Evolutionary conservation across 2,797 vertebrate species (phyloP).

Genomic region (Syngnathus acus): DNA sequence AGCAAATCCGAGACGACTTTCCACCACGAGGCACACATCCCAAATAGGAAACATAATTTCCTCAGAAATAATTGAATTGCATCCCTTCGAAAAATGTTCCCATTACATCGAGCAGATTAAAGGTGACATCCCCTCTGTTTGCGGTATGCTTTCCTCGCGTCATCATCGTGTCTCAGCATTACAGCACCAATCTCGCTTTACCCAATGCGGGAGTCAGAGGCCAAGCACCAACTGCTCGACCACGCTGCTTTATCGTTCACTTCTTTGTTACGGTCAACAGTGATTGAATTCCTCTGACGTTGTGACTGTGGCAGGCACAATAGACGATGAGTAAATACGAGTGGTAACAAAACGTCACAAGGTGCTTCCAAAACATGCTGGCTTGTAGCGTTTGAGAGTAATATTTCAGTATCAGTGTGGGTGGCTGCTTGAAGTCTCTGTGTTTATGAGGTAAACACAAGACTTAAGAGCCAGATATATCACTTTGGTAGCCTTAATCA

Average conservation of each 20-base stretch:
- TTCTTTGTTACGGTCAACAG: conserved; percentile 9
- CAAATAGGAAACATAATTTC: conserved; percentile 48
- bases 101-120: conserved; percentile 21
- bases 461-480: conserved; percentile 65
- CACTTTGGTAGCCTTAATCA: conserved; percentile 66
- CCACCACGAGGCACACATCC: conserved; percentile 30
- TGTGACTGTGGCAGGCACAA: conserved; percentile 17
- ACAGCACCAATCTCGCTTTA: background rate
- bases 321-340: conserved; percentile 16
- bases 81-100: conserved; percentile 20
- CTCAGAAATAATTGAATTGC: conserved; percentile 42
- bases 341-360: conserved; percentile 17
- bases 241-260: conserved; percentile 14
- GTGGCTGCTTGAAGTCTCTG: conserved; percentile 51
- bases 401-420: conserved; percentile 50
- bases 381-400: conserved; percentile 25
- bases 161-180: conserved; percentile 7
- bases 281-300: conserved; percentile 19
- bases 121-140: conserved; percentile 25
- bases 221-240: conserved; percentile 21
- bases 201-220: conserved; percentile 19
- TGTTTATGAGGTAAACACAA: conserved; percentile 63
- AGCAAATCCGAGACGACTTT: conserved; percentile 40
- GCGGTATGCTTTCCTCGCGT: conserved; percentile 9
- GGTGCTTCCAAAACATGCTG: conserved; percentile 12